Evolutionary conservation across 2,113 vertebrate species (phyloP), one percentile per base, ranked within the genome.

Genomic region (Ictidomys tridecemlineatus): DNA sequence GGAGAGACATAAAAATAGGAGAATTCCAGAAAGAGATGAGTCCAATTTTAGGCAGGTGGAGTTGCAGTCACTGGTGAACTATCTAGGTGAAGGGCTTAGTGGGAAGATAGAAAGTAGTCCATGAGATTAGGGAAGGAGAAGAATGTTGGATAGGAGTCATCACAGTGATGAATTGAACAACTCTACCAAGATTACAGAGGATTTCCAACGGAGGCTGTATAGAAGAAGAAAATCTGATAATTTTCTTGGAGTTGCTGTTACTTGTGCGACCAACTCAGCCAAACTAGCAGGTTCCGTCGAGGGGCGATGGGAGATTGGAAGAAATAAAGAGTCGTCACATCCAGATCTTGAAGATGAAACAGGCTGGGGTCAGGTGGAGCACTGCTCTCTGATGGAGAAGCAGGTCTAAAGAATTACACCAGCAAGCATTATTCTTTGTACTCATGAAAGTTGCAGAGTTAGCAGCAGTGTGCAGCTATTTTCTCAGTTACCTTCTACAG

Each of bases 11-110:
- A 22, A 72, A 91, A 22, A 79, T 61, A 69, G 37, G 4, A 51
- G 56, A 39, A 96, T 67, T 80, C 94, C 16, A 18, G 53, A 32
- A 48, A 70, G 26, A 89, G 34, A 76, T 51, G 39, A 82, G 14
- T 77, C 37, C 39, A 58, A 39, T 69, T 61, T 34, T 12, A 45
- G 22, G 14, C 42, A 34, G 37, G 4, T 39, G 48, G 82, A 78
- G 5, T 79, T 37, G 63, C 45, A 84, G 45, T 82, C 58, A 77
- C 10, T 79, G 69, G 61, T 18, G 48, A 8, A 2, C 13, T 77
- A 37, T 32, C 4, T 8, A 48, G 0, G 8, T 26, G 51, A 70
- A 39, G 53, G 83, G 2, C 0, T 2, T 8, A 34, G 26, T 7
- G 79, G 48, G 16, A 24, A 87, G 18, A 34, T 2, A 16, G 4